phyloP scores from a whole-genome alignment of 2,888 invertebrate genomes.

The Dendrolimus pini region DNA sequence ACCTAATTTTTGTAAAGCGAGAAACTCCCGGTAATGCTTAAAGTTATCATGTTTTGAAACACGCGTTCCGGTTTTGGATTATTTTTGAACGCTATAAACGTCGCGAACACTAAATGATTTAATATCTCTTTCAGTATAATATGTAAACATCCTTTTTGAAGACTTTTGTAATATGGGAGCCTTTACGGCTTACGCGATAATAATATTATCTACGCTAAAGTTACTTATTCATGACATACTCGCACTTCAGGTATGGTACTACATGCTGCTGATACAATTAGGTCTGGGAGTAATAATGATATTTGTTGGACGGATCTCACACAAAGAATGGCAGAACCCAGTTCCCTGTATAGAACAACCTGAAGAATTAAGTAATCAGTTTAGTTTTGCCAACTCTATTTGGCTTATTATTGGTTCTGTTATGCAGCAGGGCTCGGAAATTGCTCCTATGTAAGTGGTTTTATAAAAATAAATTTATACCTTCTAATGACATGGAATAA shows the following conservation, averaged over 20 bases:
- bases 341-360: constrained; percentile 90
- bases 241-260: constrained; percentile 87
- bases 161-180: background rate
- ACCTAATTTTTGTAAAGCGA: too few species aligned
- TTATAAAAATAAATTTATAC: too few species aligned
- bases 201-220: too few species aligned
- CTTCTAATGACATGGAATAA: too few species aligned
- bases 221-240: background rate
- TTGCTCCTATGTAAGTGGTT: constrained; percentile 84
- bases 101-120: too few species aligned
- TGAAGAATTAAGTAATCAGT: constrained; percentile 88
- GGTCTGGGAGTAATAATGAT: constrained; percentile 87
- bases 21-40: too few species aligned
- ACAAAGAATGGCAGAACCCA: constrained; percentile 93
- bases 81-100: too few species aligned
- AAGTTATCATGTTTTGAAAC: too few species aligned
- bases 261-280: constrained; percentile 87
- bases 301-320: constrained; percentile 87
- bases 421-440: constrained; percentile 92
- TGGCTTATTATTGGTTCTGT: constrained; percentile 93
- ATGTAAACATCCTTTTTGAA: background rate
- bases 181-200: too few species aligned
- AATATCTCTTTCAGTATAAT: background rate
- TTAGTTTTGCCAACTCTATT: constrained; percentile 88
- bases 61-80: too few species aligned